These are phyloP conservation scores for Pelodytes ibericus DNA, from an alignment of 2,797 vertebrate genomes.

Conservation along the genomic window DNA sequence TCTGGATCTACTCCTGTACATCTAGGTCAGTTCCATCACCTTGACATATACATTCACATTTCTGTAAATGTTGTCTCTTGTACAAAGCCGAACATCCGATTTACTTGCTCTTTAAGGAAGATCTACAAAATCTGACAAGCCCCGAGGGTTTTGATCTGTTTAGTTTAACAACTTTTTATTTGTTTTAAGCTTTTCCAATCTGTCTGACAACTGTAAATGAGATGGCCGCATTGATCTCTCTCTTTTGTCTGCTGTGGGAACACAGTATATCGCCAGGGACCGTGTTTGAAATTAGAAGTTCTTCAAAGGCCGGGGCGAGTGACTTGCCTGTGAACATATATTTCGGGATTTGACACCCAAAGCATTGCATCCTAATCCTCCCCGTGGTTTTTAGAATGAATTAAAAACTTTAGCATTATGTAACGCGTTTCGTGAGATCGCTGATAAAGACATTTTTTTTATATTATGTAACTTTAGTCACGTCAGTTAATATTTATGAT, in stretches of 20 bases:
- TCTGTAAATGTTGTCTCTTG: too few species aligned
- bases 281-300: neutral
- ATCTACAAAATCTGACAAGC: too few species aligned
- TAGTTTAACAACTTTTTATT: slow-evolving; percentile 6
- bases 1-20: too few species aligned
- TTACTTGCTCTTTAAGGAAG: too few species aligned
- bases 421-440: too few species aligned
- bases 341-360: neutral
- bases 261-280: neutral
- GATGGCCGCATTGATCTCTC: neutral
- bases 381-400: neutral
- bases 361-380: neutral
- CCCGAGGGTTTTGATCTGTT: neutral
- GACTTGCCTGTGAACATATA: neutral
- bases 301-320: neutral
- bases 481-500: too few species aligned
- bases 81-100: too few species aligned
- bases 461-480: too few species aligned
- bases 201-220: neutral
- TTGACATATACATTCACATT: too few species aligned
- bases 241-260: neutral
- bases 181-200: neutral
- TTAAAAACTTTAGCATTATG: too few species aligned
- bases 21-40: too few species aligned
- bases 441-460: too few species aligned